Conservation (phyloP, 1,140 invertebrate genomes). For the Ditylenchus dipsaci region DNA sequence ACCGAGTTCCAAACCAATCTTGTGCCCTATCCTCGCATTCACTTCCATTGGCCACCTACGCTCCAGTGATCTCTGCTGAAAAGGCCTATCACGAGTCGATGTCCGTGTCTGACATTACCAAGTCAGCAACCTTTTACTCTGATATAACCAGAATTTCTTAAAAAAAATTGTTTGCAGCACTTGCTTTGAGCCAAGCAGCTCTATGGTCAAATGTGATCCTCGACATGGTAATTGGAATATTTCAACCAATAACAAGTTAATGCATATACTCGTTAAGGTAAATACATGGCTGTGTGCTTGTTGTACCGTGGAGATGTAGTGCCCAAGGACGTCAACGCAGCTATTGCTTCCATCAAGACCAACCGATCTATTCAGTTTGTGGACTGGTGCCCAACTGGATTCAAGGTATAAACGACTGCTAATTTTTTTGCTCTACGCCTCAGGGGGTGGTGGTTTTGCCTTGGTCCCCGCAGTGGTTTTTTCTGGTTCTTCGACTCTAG, state of each 20-base stretch:
- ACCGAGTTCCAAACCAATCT: slow-evolving; percentile 68
- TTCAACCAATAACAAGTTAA: too few relatives aligned
- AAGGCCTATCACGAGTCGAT: slow-evolving; percentile 70
- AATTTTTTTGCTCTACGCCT: too few relatives aligned
- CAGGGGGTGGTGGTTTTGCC: neutral
- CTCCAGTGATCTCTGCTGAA: slow-evolving; percentile 72
- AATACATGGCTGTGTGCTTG: slow-evolving; percentile 58
- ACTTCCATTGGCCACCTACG: slow-evolving; percentile 58
- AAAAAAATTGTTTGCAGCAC: slow-evolving; percentile 1
- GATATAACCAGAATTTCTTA: neutral
- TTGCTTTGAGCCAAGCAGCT: slow-evolving; percentile 53
- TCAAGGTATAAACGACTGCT: slow-evolving; percentile 48
- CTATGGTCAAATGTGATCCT: slow-evolving; percentile 58
- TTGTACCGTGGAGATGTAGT: slow-evolving; percentile 52
- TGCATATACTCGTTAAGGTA: neutral
- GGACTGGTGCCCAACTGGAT: slow-evolving; percentile 62
- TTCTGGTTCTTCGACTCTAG: neutral
- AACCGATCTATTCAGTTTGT: slow-evolving; percentile 60
- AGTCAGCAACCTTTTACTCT: slow-evolving; percentile 4
- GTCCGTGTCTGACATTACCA: slow-evolving; percentile 57
- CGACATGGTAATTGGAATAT: slow-evolving; percentile 27
- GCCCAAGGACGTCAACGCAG: slow-evolving; percentile 57
- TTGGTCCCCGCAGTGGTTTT: neutral
- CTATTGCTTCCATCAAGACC: slow-evolving; percentile 66
- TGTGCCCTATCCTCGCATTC: slow-evolving; percentile 74